Conservation (phyloP, 2,888 invertebrate species). For the Schizaphis graminum region DNA sequence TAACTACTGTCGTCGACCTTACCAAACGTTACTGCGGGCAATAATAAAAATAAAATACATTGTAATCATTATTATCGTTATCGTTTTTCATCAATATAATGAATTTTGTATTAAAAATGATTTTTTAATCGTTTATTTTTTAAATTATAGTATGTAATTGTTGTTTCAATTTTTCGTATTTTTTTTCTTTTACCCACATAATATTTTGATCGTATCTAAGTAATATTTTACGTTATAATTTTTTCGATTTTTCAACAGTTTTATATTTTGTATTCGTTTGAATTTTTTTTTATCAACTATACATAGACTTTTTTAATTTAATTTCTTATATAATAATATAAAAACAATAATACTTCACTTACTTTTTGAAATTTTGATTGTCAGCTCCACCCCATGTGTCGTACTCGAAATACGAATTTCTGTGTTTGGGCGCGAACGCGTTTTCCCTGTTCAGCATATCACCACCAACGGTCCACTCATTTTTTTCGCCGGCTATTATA, state of each 20-base stretch:
- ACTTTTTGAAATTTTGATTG: slow-evolving; percentile 72
- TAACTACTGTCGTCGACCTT: background rate
- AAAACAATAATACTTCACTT: background rate
- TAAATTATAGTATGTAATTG: background rate
- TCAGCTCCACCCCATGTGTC: slow-evolving; percentile 80
- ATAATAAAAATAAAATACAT: background rate
- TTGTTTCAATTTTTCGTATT: background rate
- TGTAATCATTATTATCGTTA: background rate
- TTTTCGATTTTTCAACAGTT: background rate
- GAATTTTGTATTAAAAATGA: background rate
- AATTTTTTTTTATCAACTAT: background rate
- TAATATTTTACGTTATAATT: background rate
- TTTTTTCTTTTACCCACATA: no score
- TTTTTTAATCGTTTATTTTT: background rate
- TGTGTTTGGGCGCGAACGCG: slow-evolving; percentile 71
- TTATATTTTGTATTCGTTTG: background rate
- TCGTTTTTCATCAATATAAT: background rate
- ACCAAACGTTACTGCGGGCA: background rate
- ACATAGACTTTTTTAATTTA: background rate
- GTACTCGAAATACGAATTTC: slow-evolving; percentile 71
- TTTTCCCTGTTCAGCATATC: slow-evolving; percentile 73
- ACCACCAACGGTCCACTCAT: slow-evolving; percentile 67
- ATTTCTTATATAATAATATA: background rate
- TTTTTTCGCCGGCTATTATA: slow-evolving; percentile 80
- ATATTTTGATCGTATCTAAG: background rate